A percentile compares a stretch with the other conserved stretches of the same genome.
Conservation (phyloP, 30 jellyfish, hydroid and myxozoan genomes). For the Cassiopea xamachana region DNA sequence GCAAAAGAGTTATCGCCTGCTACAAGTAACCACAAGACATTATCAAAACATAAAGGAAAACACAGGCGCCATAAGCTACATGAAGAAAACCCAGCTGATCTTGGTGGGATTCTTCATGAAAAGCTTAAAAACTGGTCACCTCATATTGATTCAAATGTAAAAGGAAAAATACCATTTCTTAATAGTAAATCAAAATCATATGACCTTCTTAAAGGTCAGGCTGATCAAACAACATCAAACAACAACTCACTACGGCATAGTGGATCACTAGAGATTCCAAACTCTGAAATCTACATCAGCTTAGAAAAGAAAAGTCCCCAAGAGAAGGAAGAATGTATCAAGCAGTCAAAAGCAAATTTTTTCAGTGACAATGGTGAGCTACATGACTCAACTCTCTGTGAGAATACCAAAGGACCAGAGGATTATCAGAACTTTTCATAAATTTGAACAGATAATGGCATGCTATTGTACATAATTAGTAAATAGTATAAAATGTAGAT, state of each 20-base stretch:
- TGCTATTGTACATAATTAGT: not conserved
- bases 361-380: slow-evolving; percentile 15
- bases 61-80: slow-evolving; percentile 26
- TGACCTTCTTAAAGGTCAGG: slow-evolving; percentile 47
- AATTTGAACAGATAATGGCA: not conserved
- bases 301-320: slow-evolving; percentile 45
- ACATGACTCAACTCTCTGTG: not conserved
- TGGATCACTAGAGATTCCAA: not conserved
- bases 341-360: slow-evolving; percentile 22
- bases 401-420: not conserved
- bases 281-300: slow-evolving; percentile 58
- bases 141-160: not conserved
- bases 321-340: slow-evolving; percentile 40
- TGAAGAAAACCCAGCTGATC: slow-evolving; percentile 67
- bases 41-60: not conserved
- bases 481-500: not conserved
- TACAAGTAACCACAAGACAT: slow-evolving; percentile 8
- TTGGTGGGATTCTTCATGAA: slow-evolving; percentile 32
- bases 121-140: slow-evolving; percentile 26
- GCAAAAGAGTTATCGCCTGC: slow-evolving; percentile 50
- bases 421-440: not conserved
- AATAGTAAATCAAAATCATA: slow-evolving; percentile 41
- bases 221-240: not conserved
- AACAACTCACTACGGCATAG: slow-evolving; percentile 1
- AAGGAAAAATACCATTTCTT: slow-evolving; percentile 32